A percentile compares a stretch with the other conserved stretches of the same genome.
Conservation (phyloP, 2,797 vertebrate species). For the Xenentodon cancila region DNA sequence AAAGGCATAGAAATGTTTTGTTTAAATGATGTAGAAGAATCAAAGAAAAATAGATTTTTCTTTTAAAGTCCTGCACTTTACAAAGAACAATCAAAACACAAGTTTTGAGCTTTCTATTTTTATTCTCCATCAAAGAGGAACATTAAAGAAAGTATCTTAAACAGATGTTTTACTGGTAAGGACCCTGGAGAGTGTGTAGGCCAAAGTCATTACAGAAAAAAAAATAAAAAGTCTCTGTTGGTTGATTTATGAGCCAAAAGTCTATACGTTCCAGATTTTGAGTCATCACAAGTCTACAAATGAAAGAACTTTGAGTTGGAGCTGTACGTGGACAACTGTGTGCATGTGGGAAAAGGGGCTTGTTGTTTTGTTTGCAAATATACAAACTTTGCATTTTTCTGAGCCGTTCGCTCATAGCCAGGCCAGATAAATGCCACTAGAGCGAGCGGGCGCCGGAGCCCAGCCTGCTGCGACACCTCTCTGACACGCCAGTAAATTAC, state of each 20-base stretch:
- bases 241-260: conserved; percentile 44
- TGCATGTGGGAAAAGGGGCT: not conserved
- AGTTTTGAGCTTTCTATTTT: conserved; percentile 60
- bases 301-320: conserved; percentile 26
- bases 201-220: conserved; percentile 44
- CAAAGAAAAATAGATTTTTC: conserved; percentile 2
- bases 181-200: conserved; percentile 24
- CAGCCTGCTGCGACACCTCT: no score
- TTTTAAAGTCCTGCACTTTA: not conserved
- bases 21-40: conserved; percentile 58
- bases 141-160: conserved; percentile 41
- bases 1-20: conserved; percentile 62
- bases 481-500: no score
- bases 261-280: conserved; percentile 39
- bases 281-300: conserved; percentile 19
- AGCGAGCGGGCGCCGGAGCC: no score
- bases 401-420: conserved; percentile 16
- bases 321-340: not conserved
- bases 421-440: not conserved
- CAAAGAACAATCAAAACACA: conserved; percentile 4
- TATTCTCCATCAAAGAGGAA: conserved; percentile 50
- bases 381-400: conserved; percentile 8
- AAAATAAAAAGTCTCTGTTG: conserved; percentile 27
- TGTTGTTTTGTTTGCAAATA: conserved; percentile 6
- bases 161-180: conserved; percentile 29